Evolutionary conservation across 2,797 vertebrate species (phyloP).

Genomic region (Brachymystax lenok): DNA sequence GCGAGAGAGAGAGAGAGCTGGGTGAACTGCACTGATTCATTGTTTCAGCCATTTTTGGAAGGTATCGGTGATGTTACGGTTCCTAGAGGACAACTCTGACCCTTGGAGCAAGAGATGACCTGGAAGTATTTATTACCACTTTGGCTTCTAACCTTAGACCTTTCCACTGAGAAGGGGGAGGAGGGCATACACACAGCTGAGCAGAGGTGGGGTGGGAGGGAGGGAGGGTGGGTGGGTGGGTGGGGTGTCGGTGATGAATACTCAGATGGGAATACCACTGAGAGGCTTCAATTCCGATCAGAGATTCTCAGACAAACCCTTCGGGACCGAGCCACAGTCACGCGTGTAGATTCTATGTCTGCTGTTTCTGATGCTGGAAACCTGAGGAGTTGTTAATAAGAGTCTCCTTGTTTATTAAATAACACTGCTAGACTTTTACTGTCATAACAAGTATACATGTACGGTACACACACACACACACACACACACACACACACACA

Average conservation of each 20-base stretch:
- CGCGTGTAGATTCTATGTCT: too few species aligned
- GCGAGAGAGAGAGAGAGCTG: too few species aligned
- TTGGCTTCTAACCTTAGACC: not conserved
- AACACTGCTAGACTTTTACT: constrained; percentile 58
- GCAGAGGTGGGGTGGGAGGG: not conserved
- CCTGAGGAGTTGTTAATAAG: constrained; percentile 31
- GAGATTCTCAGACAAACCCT: constrained; percentile 12
- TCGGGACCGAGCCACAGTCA: too few species aligned
- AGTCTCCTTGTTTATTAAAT: constrained; percentile 65
- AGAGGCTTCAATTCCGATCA: not conserved
- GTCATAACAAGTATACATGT: not conserved
- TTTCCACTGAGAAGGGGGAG: not conserved
- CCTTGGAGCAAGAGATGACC: not conserved
- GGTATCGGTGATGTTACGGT: not conserved
- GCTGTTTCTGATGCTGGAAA: too few species aligned
- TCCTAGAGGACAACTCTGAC: not conserved
- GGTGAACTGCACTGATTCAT: not conserved
- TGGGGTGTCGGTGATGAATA: not conserved
- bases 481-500: not conserved
- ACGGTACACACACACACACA: not conserved
- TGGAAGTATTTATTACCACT: not conserved
- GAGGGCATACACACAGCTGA: not conserved
- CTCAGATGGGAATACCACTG: not conserved
- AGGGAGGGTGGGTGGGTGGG: too few species aligned
- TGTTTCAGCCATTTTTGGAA: not conserved